Evolutionary conservation across 2,113 vertebrate species (phyloP).

Genomic region (Podocnemis expansa): DNA sequence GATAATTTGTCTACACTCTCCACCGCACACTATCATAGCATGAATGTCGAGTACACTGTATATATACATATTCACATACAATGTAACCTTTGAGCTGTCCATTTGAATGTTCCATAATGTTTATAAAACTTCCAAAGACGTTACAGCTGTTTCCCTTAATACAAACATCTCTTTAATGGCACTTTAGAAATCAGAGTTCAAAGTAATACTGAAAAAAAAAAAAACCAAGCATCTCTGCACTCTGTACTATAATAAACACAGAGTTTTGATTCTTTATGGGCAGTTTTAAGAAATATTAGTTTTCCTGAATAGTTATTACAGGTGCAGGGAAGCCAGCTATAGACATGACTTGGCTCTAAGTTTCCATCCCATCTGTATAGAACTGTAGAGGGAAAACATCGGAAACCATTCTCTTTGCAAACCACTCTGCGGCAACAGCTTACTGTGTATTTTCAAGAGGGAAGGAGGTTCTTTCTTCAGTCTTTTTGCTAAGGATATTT

Average conservation of each 20-base stretch:
- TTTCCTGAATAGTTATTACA: background rate
- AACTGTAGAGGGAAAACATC: background rate
- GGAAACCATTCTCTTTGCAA: background rate
- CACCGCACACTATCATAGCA: constrained; percentile 50
- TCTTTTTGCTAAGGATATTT: background rate
- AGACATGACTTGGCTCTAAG: background rate
- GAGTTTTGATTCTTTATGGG: constrained; percentile 3
- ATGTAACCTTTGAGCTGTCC: constrained; percentile 52
- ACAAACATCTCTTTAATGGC: constrained; percentile 58
- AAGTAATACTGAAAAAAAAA: constrained; percentile 26
- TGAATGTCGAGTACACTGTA: constrained; percentile 27
- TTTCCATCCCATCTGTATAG: background rate
- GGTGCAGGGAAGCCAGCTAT: background rate
- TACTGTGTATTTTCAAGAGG: background rate
- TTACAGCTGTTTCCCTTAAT: constrained; percentile 59
- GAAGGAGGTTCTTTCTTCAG: background rate
- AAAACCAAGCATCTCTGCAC: constrained; percentile 16
- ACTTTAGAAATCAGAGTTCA: constrained; percentile 37
- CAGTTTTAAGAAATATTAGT: background rate
- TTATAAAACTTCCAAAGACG: constrained; percentile 63
- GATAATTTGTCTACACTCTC: constrained; percentile 61
- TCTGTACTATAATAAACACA: background rate
- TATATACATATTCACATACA: background rate
- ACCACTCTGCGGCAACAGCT: background rate
- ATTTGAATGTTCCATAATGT: background rate